phyloP scores from a whole-genome alignment of 2,888 invertebrate genomes.

The Drosophila trichaetosa region DNA sequence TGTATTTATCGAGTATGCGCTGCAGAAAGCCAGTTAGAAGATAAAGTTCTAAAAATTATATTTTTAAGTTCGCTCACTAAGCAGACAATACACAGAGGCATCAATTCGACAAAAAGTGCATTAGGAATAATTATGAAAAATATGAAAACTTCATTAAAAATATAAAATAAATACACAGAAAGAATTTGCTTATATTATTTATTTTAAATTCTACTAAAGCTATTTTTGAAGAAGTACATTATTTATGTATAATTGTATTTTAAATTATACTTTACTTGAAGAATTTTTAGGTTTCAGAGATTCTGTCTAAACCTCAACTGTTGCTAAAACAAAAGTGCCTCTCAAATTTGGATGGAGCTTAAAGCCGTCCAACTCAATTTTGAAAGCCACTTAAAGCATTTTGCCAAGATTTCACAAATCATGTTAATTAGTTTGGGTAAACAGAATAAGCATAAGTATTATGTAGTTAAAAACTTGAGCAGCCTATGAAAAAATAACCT shows the following conservation, averaged over 20 bases:
- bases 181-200: background rate
- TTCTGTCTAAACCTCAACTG: background rate
- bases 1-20: background rate
- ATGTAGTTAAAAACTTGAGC: background rate
- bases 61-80: too few relatives aligned
- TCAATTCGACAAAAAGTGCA: too few relatives aligned
- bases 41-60: background rate
- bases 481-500: conserved; percentile 4
- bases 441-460: background rate
- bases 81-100: too few relatives aligned
- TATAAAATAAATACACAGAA: background rate
- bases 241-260: background rate
- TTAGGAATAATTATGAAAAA: background rate
- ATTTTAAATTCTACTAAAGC: background rate
- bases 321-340: background rate
- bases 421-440: background rate
- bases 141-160: background rate
- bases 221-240: background rate
- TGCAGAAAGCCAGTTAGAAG: background rate
- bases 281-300: background rate
- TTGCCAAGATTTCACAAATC: background rate
- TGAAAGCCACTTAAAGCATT: background rate
- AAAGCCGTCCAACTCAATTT: background rate
- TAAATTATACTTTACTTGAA: background rate
- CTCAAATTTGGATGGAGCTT: background rate